Percentiles rank a stretch among this genome's conserved stretches.
These are phyloP conservation scores for Heliconius hewitsoni DNA, from an alignment of 1,140 invertebrate species.

Conservation along the genomic window DNA sequence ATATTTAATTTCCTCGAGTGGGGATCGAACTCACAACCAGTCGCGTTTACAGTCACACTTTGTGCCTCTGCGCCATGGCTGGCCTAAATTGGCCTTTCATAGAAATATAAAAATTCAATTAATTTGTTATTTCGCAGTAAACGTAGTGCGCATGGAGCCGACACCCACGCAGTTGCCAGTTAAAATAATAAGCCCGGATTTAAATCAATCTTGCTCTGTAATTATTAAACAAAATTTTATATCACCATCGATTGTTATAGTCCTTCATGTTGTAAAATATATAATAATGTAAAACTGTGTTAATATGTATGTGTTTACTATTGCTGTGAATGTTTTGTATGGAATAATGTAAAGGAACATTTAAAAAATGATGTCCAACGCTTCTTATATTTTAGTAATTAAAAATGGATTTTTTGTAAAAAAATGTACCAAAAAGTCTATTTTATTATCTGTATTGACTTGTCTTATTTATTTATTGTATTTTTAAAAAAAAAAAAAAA, in stretches of 20 bases:
- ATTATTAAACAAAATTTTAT: constrained; percentile 31
- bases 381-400: background rate
- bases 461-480: background rate
- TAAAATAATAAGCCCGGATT: constrained; percentile 62
- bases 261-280: constrained; percentile 19
- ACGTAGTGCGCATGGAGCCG: constrained; percentile 62
- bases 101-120: background rate
- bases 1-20: too few species aligned
- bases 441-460: background rate
- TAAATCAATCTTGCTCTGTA: constrained; percentile 51
- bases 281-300: constrained; percentile 29
- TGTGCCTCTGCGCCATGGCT: too few species aligned
- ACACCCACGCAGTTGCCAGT: constrained; percentile 69
- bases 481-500: too few species aligned
- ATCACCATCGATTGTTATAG: constrained; percentile 20
- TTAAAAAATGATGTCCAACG: background rate
- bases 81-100: background rate
- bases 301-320: background rate
- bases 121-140: constrained; percentile 56
- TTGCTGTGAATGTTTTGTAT: constrained; percentile 17
- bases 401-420: background rate
- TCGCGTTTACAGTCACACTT: too few species aligned
- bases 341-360: background rate
- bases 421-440: background rate
- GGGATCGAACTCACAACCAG: too few species aligned